Evolutionary conservation across 1,140 invertebrate species (phyloP).

Genomic region (Lordiphosa stackelbergi): DNA sequence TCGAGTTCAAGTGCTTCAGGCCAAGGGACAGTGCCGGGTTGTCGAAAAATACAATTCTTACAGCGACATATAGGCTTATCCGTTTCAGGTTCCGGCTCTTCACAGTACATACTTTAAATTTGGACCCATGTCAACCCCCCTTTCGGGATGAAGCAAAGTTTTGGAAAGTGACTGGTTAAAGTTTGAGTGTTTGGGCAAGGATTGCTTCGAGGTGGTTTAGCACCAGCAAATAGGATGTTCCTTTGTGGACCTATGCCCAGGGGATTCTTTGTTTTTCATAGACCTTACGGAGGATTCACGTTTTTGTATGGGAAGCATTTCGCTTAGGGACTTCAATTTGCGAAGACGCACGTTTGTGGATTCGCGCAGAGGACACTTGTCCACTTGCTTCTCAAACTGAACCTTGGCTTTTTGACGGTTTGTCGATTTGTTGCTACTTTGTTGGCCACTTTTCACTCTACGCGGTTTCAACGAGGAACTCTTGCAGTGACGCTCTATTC

Average conservation of each 20-base stretch:
- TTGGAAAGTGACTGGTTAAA: neutral
- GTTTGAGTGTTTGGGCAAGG: neutral
- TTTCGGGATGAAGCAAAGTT: neutral
- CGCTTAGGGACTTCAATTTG: neutral
- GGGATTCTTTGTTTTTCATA: neutral
- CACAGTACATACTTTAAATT: constrained; percentile 13
- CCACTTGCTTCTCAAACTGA: neutral
- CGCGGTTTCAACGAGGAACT: neutral
- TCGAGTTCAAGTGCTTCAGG: neutral
- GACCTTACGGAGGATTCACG: neutral
- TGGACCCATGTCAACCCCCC: constrained; percentile 1
- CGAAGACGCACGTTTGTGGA: neutral
- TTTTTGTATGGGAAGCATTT: too few relatives aligned
- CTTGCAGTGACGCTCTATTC: neutral
- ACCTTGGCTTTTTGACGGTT: neutral
- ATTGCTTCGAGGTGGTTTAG: neutral
- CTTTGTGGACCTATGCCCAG: neutral
- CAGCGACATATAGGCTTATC: constrained; percentile 4
- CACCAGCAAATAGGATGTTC: neutral
- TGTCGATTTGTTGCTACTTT: neutral
- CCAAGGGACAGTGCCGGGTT: constrained; percentile 4
- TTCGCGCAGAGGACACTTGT: neutral
- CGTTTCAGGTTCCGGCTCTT: neutral
- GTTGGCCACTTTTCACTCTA: neutral
- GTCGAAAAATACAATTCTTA: constrained; percentile 2